Base-by-base conservation (phyloP, 1,140 invertebrate genomes). In the Magallana gigas region DNA sequence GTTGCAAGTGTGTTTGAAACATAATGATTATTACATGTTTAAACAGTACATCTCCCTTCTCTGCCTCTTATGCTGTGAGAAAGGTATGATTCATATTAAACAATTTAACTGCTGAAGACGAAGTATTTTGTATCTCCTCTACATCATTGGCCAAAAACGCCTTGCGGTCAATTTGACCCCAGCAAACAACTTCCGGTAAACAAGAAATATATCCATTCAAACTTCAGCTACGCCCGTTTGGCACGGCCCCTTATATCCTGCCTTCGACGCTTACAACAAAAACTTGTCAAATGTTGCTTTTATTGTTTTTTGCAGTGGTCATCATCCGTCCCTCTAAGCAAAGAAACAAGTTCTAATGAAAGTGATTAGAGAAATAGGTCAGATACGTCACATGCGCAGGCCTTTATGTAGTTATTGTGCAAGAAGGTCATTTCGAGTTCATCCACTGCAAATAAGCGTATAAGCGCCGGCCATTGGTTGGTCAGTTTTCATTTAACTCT, bases 341-440 rank as follows among this genome's bases (percentile, higher is more conserved):
- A 84, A 9, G 16, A 60, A 36, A 48, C 29, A 83, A 83, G 29
- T 18, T 58, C n/a, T 84, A 84, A 84, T 84, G 83, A 84, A 60
- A 87, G 80, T 59, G 57, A 83, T n/a, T 82, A 83, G 18, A 62
- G n/a, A 87, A 62, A 36, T 89, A 83, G 88, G 88, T 89, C 88
- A 89, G 57, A 64, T 71, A 89, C 88, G 88, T 89, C 88, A 89
- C 88, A 89, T 89, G 88, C 88, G 88, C 88, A 89, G 83, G 81
- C 82, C 83, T 89, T 89, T 89, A 89, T 89, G 88, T 89, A 89
- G 85, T 89, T 87, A 89, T 89, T 89, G 88, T 89, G 88, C 88
- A 89, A 89, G 88, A 87, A 85, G 88, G 88, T 89, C 88, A 89
- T 87, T 68, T 83, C 68, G 85, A 89, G 88, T 89, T 89, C 88